Evolutionary conservation across 2,113 vertebrate species (phyloP).

Genomic region (Muntiacus muntjak): DNA sequence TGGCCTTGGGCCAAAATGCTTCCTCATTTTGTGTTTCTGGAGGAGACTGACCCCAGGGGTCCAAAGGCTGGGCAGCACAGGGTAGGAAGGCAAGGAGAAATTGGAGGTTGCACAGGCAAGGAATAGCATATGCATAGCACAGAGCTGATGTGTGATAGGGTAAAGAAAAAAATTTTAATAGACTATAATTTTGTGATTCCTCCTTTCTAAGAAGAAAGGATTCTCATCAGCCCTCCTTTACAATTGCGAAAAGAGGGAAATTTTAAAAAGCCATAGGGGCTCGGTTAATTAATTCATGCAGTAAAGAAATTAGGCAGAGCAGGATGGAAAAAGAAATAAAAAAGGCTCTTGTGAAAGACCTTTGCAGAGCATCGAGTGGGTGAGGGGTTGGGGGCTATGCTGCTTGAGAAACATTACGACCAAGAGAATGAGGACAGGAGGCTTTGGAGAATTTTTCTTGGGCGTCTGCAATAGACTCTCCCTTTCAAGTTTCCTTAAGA

Average conservation of each 20-base stretch:
- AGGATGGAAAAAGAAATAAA: not conserved
- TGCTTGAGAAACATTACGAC: not conserved
- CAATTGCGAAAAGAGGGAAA: not conserved
- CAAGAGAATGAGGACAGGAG: not conserved
- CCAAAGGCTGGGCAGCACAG: not conserved
- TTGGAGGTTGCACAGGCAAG: not conserved
- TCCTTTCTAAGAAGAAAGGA: not conserved
- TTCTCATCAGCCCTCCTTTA: not conserved
- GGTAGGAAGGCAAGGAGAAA: not conserved
- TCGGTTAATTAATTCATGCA: not conserved
- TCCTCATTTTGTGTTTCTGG: not conserved
- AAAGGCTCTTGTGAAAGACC: not conserved
- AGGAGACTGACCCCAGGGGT: not conserved
- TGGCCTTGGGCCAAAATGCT: not conserved
- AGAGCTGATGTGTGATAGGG: not conserved
- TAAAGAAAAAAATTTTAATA: not conserved
- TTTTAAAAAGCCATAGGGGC: not conserved
- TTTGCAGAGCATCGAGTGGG: not conserved
- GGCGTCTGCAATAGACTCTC: not conserved
- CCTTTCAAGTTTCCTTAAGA: not conserved
- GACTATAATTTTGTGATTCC: not conserved
- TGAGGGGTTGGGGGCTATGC: not conserved
- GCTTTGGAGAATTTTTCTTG: not conserved
- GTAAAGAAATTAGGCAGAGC: not conserved
- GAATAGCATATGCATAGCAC: not conserved